phyloP scores from a whole-genome alignment of 2,113 vertebrate genomes.

The Myrmecobius fasciatus region DNA sequence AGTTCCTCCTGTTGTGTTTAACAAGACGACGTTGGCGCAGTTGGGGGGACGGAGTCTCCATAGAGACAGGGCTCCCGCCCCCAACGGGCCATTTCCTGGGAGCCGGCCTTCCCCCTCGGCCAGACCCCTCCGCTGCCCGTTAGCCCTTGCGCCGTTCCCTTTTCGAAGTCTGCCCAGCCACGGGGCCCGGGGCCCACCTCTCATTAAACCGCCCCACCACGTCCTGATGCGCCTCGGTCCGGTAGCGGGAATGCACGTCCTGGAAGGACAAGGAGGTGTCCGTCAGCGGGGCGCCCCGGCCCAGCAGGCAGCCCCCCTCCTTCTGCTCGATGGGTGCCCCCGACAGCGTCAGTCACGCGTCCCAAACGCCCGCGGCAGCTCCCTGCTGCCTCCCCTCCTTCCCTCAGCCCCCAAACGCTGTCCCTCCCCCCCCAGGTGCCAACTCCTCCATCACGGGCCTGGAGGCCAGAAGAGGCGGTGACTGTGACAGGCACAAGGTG shows the following conservation, averaged over 20 bases:
- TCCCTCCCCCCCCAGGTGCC: background rate
- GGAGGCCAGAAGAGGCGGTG: background rate
- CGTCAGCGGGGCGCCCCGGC: background rate
- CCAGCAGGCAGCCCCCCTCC: no score
- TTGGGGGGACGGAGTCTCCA: background rate
- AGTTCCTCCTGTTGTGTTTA: background rate
- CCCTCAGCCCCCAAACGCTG: background rate
- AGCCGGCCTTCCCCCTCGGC: background rate
- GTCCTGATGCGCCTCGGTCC: conserved; percentile 97
- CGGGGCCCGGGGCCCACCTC: conserved; percentile 82
- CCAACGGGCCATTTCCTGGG: background rate
- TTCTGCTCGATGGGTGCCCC: fast-evolving
- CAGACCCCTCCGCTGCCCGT: background rate
- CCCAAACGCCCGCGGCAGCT: no score
- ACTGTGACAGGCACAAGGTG: no score
- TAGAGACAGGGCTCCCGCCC: background rate
- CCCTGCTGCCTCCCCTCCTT: no score
- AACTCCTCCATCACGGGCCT: no score
- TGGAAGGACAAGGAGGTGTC: conserved; percentile 64
- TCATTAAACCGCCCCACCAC: conserved; percentile 98
- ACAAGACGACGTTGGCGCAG: background rate
- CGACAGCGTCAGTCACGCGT: no score
- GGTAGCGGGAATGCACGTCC: conserved; percentile 97
- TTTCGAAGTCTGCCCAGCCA: background rate
- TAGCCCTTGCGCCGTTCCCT: no score